Evolutionary conservation across 1,140 invertebrate genomes (phyloP), one percentile per base, ranked within the genome.

Genomic region (Nasonia giraulti): DNA sequence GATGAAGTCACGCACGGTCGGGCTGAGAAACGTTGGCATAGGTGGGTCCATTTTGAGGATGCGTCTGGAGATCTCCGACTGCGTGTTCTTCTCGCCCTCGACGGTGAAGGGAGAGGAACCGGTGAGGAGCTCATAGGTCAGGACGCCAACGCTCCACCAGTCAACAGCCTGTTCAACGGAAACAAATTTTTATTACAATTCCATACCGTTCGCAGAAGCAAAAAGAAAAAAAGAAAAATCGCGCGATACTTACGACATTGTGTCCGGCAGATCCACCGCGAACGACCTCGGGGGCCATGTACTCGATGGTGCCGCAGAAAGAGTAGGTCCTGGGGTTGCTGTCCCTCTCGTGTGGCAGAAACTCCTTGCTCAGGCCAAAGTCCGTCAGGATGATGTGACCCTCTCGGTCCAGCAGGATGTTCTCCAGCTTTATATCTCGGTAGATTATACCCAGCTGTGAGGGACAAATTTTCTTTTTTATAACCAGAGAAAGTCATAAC

Each of bases 71-170:
- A 99, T 99, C 92, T 99, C 98, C 87, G 97, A 96, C 90, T 99
- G 98, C 8, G 96, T 96, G 92, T 99, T 99, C 89, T 95, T 96
- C 90, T 98, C 97, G 40, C 98, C 97, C 87, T 99, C 97, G 1
- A 98, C 96, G 8, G 98, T 99, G 92, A 99, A 99, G n/a, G 98
- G 98, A 0, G 98, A 99, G 4, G 97, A 97, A 33, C 98, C 98
- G 2, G 98, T 99, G n/a, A 99, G 92, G 11, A 99, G 94, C 93
- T 99, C 98, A 94, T 98, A 99, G 0, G 97, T 98, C 20, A 99
- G 93, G 0, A 99, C 98, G n/a, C 98, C 98, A 0, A 99, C 96
- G 78, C 97, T 98, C 98, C 98, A 99, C 98, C 98, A 99, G 93
- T 99, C 98, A 3, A 99, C 98, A 86, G 97, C 97, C 97, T 98